phyloP scores from a whole-genome alignment of 2,797 vertebrate genomes.

The Oreortyx pictus region DNA sequence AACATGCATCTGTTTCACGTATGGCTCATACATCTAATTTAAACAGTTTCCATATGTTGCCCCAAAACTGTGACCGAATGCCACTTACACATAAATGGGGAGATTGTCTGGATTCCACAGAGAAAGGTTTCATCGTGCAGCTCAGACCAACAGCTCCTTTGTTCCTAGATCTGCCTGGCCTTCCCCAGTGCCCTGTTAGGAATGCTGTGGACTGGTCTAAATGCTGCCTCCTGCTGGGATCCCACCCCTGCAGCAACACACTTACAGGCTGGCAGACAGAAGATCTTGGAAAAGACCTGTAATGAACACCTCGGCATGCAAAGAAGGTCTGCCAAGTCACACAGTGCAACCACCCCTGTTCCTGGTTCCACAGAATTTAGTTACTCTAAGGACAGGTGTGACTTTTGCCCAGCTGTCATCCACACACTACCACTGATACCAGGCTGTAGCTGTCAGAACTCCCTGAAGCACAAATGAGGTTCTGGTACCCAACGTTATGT shows the following conservation, averaged over 20 bases:
- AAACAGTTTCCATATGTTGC: slow-evolving; percentile 66
- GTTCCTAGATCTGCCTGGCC: slow-evolving; percentile 23
- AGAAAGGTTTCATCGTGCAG: neutral
- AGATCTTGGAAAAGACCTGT: neutral
- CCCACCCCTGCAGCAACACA: rapidly evolving
- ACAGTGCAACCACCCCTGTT: neutral
- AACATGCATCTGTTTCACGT: slow-evolving; percentile 64
- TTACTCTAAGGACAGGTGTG: neutral
- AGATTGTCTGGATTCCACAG: slow-evolving; percentile 53
- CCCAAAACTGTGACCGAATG: slow-evolving; percentile 63
- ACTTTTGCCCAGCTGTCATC: neutral
- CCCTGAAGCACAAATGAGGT: neutral
- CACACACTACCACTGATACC: neutral
- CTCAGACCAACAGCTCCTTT: slow-evolving; percentile 31
- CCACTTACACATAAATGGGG: slow-evolving; percentile 52
- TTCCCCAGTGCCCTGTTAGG: neutral
- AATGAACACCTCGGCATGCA: neutral
- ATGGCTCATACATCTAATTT: slow-evolving; percentile 12
- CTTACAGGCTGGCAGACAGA: rapidly evolving
- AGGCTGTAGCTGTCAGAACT: neutral
- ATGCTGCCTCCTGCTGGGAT: neutral
- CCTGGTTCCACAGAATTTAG: neutral
- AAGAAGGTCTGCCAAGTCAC: neutral
- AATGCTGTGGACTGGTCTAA: neutral
- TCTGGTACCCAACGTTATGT: neutral